Percentiles rank a stretch among this genome's conserved stretches.
These are phyloP conservation scores for Ypsolopha scabrella DNA, from an alignment of 2,888 invertebrate species.

Conservation along the genomic window DNA sequence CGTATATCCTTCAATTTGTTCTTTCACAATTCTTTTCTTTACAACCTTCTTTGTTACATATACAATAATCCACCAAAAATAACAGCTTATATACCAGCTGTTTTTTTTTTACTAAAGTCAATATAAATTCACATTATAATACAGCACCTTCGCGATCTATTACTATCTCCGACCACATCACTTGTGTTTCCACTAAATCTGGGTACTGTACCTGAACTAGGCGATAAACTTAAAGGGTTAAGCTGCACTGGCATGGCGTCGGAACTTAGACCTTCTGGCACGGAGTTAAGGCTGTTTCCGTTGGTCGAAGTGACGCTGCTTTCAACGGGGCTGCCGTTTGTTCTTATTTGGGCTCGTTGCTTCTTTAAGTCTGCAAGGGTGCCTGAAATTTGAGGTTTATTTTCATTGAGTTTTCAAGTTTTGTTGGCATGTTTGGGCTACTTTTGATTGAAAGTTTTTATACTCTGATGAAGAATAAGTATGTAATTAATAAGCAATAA, in stretches of 20 bases:
- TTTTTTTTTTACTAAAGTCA: not conserved
- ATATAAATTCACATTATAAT: slow-evolving; percentile 71
- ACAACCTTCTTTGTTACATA: not conserved
- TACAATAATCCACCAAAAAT: not conserved
- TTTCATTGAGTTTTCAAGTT: too few relatives aligned
- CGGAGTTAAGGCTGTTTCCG: slow-evolving; percentile 55
- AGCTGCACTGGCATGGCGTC: slow-evolving; percentile 55
- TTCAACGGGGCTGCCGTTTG: slow-evolving; percentile 70
- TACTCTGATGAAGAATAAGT: too few relatives aligned
- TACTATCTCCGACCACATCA: slow-evolving; percentile 80
- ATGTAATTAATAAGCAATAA: too few relatives aligned
- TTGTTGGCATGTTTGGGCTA: too few relatives aligned
- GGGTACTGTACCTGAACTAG: slow-evolving; percentile 53
- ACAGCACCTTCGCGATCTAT: slow-evolving; percentile 78
- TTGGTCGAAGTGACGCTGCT: slow-evolving; percentile 50
- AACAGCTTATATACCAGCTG: not conserved
- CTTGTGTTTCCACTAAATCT: slow-evolving; percentile 82
- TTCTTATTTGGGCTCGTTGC: slow-evolving; percentile 86
- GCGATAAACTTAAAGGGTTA: slow-evolving; percentile 54
- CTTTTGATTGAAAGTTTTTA: too few relatives aligned
- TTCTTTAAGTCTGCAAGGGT: slow-evolving; percentile 95
- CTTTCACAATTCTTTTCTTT: not conserved
- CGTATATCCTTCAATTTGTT: too few relatives aligned
- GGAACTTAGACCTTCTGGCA: slow-evolving; percentile 43
- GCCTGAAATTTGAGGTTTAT: slow-evolving; percentile 60